Evolutionary conservation across 2,113 vertebrate species (phyloP).

Genomic region (Fregata magnificens): DNA sequence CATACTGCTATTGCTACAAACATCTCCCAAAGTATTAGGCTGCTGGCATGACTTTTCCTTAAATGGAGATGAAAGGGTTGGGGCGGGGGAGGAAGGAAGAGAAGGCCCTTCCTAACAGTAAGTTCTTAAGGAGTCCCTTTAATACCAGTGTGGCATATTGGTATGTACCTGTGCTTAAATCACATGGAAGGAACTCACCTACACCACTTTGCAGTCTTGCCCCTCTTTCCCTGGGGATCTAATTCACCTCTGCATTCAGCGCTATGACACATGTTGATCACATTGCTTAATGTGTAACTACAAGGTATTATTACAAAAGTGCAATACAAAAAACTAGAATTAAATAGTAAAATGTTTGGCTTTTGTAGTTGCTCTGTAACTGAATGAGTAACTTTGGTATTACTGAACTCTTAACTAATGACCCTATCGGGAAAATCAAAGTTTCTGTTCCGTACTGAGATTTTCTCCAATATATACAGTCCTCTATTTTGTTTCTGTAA

Average conservation of each 20-base stretch:
- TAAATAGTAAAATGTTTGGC: not conserved
- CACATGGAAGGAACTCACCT: not conserved
- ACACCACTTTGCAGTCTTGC: not conserved
- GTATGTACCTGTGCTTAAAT: not conserved
- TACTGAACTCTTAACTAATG: not conserved
- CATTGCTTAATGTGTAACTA: not conserved
- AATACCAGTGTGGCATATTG: not conserved
- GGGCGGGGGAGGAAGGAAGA: rapidly evolving
- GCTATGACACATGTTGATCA: not conserved
- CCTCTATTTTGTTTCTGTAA: not conserved
- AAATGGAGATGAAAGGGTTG: not conserved
- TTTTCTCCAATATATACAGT: not conserved
- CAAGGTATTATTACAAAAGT: not conserved
- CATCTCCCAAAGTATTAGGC: not conserved
- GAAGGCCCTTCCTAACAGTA: not conserved
- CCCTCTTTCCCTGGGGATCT: not conserved
- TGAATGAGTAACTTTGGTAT: not conserved
- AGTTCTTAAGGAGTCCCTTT: not conserved
- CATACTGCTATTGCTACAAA: not conserved
- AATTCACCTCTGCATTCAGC: not conserved
- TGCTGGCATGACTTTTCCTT: not conserved
- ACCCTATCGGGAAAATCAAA: not conserved
- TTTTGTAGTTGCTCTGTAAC: not conserved
- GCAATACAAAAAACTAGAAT: not conserved
- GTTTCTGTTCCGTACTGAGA: not conserved